Base-by-base conservation (phyloP, 1,140 invertebrate genomes). In the Teleogryllus occipitalis region DNA sequence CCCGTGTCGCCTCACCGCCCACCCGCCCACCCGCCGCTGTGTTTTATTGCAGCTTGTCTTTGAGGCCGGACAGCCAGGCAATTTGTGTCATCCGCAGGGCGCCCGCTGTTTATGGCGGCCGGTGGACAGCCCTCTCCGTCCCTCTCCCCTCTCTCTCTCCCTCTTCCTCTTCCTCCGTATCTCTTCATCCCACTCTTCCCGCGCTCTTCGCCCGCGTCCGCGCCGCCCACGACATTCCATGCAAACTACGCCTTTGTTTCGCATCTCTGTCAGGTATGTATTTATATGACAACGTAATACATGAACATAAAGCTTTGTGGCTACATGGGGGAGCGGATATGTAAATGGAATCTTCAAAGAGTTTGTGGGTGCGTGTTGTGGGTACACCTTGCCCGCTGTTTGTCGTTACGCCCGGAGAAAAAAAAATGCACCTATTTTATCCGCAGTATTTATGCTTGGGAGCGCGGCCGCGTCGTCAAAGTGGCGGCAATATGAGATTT, bases 11-110 rank as follows among this genome's bases (percentile, higher is more conserved):
- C 54, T 18, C 54, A 3, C 54, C 54, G 54, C 54, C 54, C 54
- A 7, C 54, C 54, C 54, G 10, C 54, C 54, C 27, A 39, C 27
- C 10, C 54, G 54, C 18, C 54, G 54, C 54, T 65, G 54, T 65
- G 54, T 65, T 65, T 65, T 65, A 65, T 65, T 65, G 54, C 54
- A 65, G 54, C 49, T 65, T 65, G 54, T 65, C 54, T 65, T 65
- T 65, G 54, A 65, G 54, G 54, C 54, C 18, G 54, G 54, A 65
- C 54, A 65, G 54, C 54, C 10, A 65, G 54, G 54, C 54, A 65
- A 65, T 65, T 65, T 65, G 54, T 65, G 54, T 65, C 54, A 65
- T 65, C 54, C 54, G 54, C 54, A 65, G 54, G 18, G 10, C 54
- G 18, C 54, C 54, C 1, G 2, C 54, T 65, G 54, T 65, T 65